Percentiles rank a stretch among this genome's conserved stretches.
phyloP scores from a whole-genome alignment of 53 echinoderm and acorn worm genomes.

The Zoroaster sp. region DNA sequence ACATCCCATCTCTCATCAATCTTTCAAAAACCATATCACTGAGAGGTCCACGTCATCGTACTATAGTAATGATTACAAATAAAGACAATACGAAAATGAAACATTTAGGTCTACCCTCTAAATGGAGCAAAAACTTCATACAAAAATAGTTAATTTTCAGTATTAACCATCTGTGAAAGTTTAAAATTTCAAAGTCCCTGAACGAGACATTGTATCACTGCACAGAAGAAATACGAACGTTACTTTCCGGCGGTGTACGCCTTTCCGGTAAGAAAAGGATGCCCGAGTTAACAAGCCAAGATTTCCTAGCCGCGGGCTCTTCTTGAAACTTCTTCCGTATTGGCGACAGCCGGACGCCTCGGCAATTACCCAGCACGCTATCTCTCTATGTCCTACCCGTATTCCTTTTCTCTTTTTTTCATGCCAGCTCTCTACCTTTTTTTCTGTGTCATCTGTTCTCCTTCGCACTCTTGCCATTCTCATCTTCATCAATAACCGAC shows the following conservation, averaged over 20 bases:
- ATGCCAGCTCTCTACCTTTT: background rate
- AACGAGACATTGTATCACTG: background rate
- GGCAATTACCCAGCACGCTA: slow-evolving; percentile 40
- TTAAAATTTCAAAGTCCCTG: background rate
- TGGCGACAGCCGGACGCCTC: slow-evolving; percentile 43
- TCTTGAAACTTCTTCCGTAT: slow-evolving; percentile 8
- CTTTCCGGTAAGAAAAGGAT: background rate
- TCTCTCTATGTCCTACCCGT: background rate
- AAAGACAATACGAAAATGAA: too few species aligned
- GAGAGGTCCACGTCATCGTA: too few species aligned
- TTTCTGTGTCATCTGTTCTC: background rate
- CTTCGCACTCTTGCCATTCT: background rate
- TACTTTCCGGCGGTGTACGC: background rate
- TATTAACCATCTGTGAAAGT: too few species aligned
- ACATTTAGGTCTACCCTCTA: background rate
- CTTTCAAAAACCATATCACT: too few species aligned
- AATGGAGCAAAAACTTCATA: background rate
- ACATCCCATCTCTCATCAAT: too few species aligned
- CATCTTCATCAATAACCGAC: background rate
- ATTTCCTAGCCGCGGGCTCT: slow-evolving; percentile 32
- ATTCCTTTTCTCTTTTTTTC: background rate
- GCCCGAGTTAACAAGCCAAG: background rate
- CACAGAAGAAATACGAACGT: background rate
- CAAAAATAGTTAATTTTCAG: background rate
- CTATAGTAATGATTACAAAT: too few species aligned